Percentiles rank a stretch among this genome's conserved stretches.
Conservation (phyloP, 2,113 vertebrate species). For the Oryctolagus cuniculus region DNA sequence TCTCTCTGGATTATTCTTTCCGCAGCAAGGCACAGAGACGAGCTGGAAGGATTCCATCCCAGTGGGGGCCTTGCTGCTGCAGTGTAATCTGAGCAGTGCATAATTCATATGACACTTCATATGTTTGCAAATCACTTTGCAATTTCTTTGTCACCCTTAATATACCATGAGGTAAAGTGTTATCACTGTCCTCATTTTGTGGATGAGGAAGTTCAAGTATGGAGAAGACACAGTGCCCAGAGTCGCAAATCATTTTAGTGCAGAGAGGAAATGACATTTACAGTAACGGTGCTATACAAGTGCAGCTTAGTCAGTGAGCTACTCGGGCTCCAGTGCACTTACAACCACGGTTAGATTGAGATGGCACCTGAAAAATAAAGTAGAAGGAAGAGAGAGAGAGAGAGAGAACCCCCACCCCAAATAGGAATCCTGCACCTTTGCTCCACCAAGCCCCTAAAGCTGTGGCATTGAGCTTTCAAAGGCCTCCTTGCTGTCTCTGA, state of each 20-base stretch:
- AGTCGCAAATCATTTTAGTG: conserved; percentile 19
- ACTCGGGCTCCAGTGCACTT: conserved; percentile 45
- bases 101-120: not conserved
- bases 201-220: conserved; percentile 79
- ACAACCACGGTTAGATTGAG: not conserved
- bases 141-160: conserved; percentile 55
- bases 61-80: not conserved
- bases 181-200: conserved; percentile 59
- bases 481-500: not conserved
- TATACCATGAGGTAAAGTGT: conserved; percentile 74
- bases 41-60: not conserved
- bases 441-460: not conserved
- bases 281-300: not conserved
- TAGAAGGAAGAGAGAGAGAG: not conserved
- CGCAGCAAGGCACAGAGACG: not conserved
- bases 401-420: too few species aligned
- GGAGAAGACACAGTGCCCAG: conserved; percentile 66
- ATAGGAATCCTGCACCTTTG: not conserved
- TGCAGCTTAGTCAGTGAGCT: conserved; percentile 11
- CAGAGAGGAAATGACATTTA: conserved; percentile 1
- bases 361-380: not conserved
- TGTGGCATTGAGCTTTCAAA: not conserved
- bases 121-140: conserved; percentile 44
- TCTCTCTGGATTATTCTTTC: not conserved
- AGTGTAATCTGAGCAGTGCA: not conserved